phyloP scores from a whole-genome alignment of 2,113 vertebrate species.

The Podarcis raffonei region DNA sequence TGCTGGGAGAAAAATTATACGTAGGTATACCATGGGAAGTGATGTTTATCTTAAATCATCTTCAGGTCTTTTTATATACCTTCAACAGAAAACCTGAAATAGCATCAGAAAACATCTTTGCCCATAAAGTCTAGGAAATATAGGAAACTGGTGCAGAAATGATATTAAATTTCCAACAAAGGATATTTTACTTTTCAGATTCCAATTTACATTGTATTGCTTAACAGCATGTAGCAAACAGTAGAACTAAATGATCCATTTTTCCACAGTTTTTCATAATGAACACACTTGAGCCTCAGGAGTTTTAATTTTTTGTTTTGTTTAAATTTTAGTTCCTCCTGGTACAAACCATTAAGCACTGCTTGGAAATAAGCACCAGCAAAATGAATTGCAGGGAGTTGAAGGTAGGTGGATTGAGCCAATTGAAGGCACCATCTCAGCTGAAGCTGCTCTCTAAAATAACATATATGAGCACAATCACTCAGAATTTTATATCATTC shows the following conservation, averaged over 20 bases:
- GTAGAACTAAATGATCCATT: constrained; percentile 11
- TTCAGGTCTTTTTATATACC: not conserved
- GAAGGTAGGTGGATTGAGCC: not conserved
- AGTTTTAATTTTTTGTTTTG: not conserved
- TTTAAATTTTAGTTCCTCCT: not conserved
- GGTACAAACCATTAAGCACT: not conserved
- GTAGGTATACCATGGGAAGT: not conserved
- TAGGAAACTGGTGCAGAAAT: not conserved
- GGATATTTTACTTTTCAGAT: constrained; percentile 33
- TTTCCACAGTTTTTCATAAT: rapidly evolving
- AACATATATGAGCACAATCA: constrained; percentile 27
- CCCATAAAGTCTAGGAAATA: not conserved
- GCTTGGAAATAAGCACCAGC: not conserved
- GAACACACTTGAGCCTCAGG: not conserved
- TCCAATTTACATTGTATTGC: constrained; percentile 33
- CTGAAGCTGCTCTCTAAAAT: not conserved
- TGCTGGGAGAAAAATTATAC: not conserved
- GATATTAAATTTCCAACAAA: constrained; percentile 23
- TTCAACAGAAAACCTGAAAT: not conserved
- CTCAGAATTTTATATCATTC: constrained; percentile 50
- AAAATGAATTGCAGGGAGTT: not conserved
- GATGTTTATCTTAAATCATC: not conserved
- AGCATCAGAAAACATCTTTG: not conserved
- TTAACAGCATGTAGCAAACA: constrained; percentile 26
- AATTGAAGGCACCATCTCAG: constrained; percentile 17